These are phyloP conservation scores for Anoncus sp. DNA, from an alignment of 2,888 invertebrate species.

Conservation along the genomic window DNA sequence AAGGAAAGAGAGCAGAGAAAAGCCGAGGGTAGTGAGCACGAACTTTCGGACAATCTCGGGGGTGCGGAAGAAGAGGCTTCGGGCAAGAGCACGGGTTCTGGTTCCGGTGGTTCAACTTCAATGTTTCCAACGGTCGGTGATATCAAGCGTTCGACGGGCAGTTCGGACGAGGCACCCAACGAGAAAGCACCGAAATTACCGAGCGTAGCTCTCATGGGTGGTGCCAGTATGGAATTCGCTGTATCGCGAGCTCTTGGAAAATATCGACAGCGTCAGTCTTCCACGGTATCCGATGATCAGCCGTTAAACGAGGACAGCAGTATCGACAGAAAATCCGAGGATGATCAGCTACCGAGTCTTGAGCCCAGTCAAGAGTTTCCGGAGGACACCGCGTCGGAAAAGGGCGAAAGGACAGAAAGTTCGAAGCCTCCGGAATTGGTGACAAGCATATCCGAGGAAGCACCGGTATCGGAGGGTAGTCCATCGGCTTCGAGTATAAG, in stretches of 20 bases:
- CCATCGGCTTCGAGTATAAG: constrained; percentile 87
- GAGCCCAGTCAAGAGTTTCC: constrained; percentile 76
- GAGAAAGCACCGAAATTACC: constrained; percentile 83
- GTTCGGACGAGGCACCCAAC: constrained; percentile 86
- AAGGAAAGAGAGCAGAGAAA: constrained; percentile 85
- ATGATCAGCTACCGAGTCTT: constrained; percentile 70
- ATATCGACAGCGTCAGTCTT: constrained; percentile 90
- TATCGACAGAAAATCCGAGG: constrained; percentile 78
- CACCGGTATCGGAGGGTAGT: constrained; percentile 86
- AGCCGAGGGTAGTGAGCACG: constrained; percentile 86
- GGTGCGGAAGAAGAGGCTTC: constrained; percentile 86
- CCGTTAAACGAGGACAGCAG: constrained; percentile 84
- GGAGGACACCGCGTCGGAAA: constrained; percentile 75
- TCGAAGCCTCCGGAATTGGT: constrained; percentile 78
- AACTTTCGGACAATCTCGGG: constrained; percentile 85
- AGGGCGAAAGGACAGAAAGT: constrained; percentile 74
- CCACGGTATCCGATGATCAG: constrained; percentile 89
- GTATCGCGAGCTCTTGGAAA: constrained; percentile 93
- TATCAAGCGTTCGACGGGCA: constrained; percentile 86
- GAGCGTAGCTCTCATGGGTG: constrained; percentile 85
- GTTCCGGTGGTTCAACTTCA: constrained; percentile 85
- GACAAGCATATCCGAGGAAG: constrained; percentile 84
- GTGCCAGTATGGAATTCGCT: constrained; percentile 92
- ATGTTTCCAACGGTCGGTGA: constrained; percentile 91
- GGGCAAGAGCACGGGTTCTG: constrained; percentile 86